Conservation (phyloP, 2,797 vertebrate genomes). For the Lacerta bilineata region DNA sequence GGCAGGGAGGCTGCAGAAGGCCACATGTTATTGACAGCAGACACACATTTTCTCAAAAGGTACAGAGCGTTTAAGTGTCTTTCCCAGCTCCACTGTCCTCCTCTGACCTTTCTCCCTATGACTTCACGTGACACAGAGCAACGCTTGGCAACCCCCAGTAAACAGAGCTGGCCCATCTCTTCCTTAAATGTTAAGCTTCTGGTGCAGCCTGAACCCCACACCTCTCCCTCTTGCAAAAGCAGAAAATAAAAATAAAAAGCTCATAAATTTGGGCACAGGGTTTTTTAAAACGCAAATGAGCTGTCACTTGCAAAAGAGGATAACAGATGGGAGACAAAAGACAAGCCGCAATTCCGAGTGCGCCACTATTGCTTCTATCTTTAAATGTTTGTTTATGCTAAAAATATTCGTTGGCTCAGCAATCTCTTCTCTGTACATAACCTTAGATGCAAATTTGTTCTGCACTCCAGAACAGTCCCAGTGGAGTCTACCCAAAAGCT, state of each 20-base stretch:
- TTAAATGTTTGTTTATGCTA: slow-evolving; percentile 84
- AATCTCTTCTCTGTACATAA: slow-evolving; percentile 59
- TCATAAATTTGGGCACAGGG: slow-evolving; percentile 35
- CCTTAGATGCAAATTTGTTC: slow-evolving; percentile 47
- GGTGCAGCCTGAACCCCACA: slow-evolving; percentile 1
- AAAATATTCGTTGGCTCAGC: slow-evolving; percentile 77
- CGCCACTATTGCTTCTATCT: slow-evolving; percentile 80
- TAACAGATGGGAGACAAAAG: slow-evolving; percentile 78
- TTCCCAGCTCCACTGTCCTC: background rate
- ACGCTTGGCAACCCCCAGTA: slow-evolving; percentile 11
- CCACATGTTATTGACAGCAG: background rate
- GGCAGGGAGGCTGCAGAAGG: too few relatives aligned
- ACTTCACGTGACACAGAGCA: background rate
- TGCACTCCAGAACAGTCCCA: slow-evolving; percentile 32
- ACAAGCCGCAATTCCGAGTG: slow-evolving; percentile 73
- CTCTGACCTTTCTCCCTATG: background rate
- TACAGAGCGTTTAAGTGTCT: too few relatives aligned
- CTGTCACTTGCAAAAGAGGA: slow-evolving; percentile 72
- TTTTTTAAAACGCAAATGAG: slow-evolving; percentile 62
- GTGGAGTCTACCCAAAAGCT: background rate
- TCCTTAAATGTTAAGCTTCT: background rate
- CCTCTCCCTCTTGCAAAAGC: slow-evolving; percentile 2
- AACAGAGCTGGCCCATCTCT: background rate
- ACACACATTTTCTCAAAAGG: background rate
- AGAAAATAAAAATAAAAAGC: background rate